Conservation (phyloP, 1,140 invertebrate species). For the Eulimnadia texana region DNA sequence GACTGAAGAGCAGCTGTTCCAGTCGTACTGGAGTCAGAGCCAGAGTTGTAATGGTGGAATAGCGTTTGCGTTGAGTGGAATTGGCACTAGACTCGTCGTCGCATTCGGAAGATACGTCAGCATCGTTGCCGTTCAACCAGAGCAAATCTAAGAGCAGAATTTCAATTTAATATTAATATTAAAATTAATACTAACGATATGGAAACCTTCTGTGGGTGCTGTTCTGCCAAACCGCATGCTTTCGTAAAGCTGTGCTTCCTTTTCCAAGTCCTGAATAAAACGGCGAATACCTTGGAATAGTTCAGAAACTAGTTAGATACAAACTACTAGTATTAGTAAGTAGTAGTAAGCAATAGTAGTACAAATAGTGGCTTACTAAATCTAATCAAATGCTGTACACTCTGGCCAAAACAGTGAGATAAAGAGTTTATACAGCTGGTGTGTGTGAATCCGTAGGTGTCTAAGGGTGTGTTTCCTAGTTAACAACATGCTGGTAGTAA, state of each 20-base stretch:
- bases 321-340: not conserved
- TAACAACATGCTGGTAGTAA: too few relatives aligned
- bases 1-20: not conserved
- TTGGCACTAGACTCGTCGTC: not conserved
- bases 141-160: not conserved
- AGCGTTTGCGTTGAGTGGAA: not conserved
- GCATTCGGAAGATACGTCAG: constrained; percentile 12
- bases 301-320: not conserved
- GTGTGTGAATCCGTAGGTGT: too few relatives aligned
- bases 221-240: constrained; percentile 5
- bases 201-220: not conserved
- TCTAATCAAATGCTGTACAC: too few relatives aligned
- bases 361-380: too few relatives aligned
- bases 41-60: not conserved
- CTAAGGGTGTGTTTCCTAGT: not conserved
- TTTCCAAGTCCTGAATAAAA: constrained; percentile 15
- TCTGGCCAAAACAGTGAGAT: too few relatives aligned
- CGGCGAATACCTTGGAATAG: constrained; percentile 4
- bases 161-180: not conserved
- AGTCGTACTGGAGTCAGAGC: not conserved
- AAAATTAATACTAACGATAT: not conserved
- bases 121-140: constrained; percentile 10
- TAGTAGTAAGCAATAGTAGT: not conserved
- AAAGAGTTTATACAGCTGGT: too few relatives aligned
- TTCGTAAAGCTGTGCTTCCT: constrained; percentile 11